Evolutionary conservation across 1,140 invertebrate species (phyloP).

Genomic region (Potamilus streckersoni): DNA sequence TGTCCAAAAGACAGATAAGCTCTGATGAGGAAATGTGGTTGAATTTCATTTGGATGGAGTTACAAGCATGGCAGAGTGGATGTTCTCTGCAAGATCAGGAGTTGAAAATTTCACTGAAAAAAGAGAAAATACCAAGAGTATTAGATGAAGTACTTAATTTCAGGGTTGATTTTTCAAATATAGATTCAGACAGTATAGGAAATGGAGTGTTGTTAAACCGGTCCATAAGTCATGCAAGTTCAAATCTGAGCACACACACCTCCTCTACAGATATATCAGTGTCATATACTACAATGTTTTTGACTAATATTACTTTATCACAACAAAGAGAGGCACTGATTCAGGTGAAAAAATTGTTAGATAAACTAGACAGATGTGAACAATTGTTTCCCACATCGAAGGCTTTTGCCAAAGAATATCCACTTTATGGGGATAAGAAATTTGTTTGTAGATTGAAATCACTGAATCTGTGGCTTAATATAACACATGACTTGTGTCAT

Average conservation of each 20-base stretch:
- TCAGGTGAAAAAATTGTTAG: slow-evolving; percentile 79
- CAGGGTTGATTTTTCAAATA: slow-evolving; percentile 58
- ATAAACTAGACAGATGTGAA: slow-evolving; percentile 80
- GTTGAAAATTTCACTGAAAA: slow-evolving; percentile 78
- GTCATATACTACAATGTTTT: slow-evolving; percentile 40
- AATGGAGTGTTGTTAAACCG: slow-evolving; percentile 3
- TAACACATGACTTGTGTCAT: slow-evolving; percentile 84
- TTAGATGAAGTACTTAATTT: slow-evolving; percentile 84
- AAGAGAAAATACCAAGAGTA: slow-evolving; percentile 78
- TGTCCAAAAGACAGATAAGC: slow-evolving; percentile 74
- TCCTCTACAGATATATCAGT: slow-evolving; percentile 37
- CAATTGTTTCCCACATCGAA: slow-evolving; percentile 86
- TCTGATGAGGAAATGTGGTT: slow-evolving; percentile 86
- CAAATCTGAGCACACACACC: slow-evolving; percentile 11
- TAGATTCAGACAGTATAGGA: slow-evolving; percentile 12
- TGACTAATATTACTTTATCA: slow-evolving; percentile 39
- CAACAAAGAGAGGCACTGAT: slow-evolving; percentile 73
- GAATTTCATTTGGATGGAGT: slow-evolving; percentile 90
- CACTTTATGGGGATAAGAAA: slow-evolving; percentile 76
- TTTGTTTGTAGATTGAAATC: slow-evolving; percentile 80
- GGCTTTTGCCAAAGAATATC: slow-evolving; percentile 80
- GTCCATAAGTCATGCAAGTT: slow-evolving; percentile 12
- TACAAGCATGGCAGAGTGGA: slow-evolving; percentile 84
- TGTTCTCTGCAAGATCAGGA: slow-evolving; percentile 79
- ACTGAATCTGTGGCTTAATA: slow-evolving; percentile 91